A percentile compares a stretch with the other conserved stretches of the same genome.
phyloP scores from a whole-genome alignment of 2,888 invertebrate species.

The Spilarctia lutea region DNA sequence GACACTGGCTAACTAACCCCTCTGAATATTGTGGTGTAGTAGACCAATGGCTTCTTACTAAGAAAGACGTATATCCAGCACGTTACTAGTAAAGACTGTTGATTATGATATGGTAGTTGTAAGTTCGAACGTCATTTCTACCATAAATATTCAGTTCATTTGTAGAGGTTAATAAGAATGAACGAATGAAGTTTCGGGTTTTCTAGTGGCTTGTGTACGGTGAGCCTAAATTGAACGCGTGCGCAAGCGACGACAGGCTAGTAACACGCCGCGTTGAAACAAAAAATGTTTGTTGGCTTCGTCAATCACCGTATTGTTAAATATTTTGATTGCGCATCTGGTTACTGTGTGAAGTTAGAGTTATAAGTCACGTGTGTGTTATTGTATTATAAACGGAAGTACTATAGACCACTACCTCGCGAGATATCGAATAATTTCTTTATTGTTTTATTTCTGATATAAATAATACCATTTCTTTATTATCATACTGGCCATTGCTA shows the following conservation, averaged over 20 bases:
- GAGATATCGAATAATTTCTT: background rate
- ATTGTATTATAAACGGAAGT: background rate
- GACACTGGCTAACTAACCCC: too few relatives aligned
- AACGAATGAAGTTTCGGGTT: background rate
- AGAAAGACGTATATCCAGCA: too few relatives aligned
- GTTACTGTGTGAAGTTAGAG: conserved; percentile 19
- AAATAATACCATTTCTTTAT: conserved; percentile 15
- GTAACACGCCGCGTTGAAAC: conserved; percentile 45
- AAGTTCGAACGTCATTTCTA: background rate
- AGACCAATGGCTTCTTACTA: too few relatives aligned
- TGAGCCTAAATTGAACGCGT: conserved; percentile 31
- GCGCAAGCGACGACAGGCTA: conserved; percentile 52
- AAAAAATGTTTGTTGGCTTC: conserved; percentile 51
- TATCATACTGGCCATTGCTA: background rate
- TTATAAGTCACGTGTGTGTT: conserved; percentile 20
- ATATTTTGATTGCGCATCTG: conserved; percentile 53
- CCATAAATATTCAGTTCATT: background rate
- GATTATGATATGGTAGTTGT: background rate
- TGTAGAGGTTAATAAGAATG: background rate
- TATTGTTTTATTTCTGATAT: background rate
- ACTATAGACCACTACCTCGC: background rate
- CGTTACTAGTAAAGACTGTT: too few relatives aligned
- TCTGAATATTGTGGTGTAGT: too few relatives aligned
- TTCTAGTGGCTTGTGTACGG: conserved; percentile 12
- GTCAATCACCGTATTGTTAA: conserved; percentile 48